Evolutionary conservation across 2,888 invertebrate species (phyloP), one percentile per base, ranked within the genome.

Genomic region (Heliconius aoede): DNA sequence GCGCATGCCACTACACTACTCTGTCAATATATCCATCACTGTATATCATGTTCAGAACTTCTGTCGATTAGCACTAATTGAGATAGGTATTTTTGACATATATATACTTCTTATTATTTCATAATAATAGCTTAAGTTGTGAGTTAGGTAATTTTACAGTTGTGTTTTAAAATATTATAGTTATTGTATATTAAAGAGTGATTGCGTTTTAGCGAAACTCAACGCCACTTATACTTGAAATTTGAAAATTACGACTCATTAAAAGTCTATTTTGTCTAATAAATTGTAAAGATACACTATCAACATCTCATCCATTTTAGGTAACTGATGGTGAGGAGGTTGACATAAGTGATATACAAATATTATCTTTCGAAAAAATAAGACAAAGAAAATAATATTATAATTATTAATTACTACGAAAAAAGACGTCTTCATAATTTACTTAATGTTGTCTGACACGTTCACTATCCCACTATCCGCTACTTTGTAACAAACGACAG

Each of bases 21-120:
- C 68, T 55, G 69, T 75, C 75, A 71, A 76, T 32, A 51, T 69
- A 32, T 72, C 55, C 28, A 62, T 46, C 30, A 75, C 61, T 36
- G 26, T 51, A 60, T 30, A 46, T 58, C 60, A 60, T 51, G 28
- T 60, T 24, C 69, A 15, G 30, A 30, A 18, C 3, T 13, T 28
- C 28, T 55, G 30, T 51, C 69, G 32, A 30, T 69, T 30, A 68
- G 9, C 28, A 32, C 1, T 69, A 15, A 32, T n/a, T 30, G 32
- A 69, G 24, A 28, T 62, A 62, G 9, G 9, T 30, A 30, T 24
- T 60, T 60, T 15, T 26, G 3, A 60, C n/a, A n/a, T 24, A 15
- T 60, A 60, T 0, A n/a, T 55, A 55, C 9, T 3, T 55, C 8
- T n/a, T 3, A 3, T 21, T 51, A 8, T 51, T 51, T 8, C 21